A percentile compares a stretch with the other conserved stretches of the same genome.
phyloP scores from a whole-genome alignment of 1,140 invertebrate species.

The Pseudomyrmex flavicornis region DNA sequence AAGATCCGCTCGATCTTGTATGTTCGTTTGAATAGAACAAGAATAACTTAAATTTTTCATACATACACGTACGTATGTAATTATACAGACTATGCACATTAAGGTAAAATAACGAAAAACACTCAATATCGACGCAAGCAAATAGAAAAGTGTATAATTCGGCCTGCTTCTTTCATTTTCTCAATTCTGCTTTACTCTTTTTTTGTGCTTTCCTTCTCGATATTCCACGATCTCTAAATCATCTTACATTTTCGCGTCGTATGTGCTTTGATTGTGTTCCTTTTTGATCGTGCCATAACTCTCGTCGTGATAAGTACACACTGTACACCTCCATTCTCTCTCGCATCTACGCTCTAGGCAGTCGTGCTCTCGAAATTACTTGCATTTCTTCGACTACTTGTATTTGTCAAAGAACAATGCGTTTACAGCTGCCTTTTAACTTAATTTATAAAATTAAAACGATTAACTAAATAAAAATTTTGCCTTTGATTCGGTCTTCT shows the following conservation, averaged over 20 bases:
- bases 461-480: conserved; percentile 42
- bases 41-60: conserved; percentile 67
- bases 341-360: conserved; percentile 27
- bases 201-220: conserved; percentile 20
- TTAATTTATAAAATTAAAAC: conserved; percentile 17
- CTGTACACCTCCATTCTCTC: conserved; percentile 61
- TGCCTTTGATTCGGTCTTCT: neutral
- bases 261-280: conserved; percentile 75
- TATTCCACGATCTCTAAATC: conserved; percentile 22
- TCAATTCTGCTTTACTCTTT: conserved; percentile 24
- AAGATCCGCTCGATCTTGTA: conserved; percentile 6
- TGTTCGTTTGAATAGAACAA: conserved; percentile 62
- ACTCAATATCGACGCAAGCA: conserved; percentile 78
- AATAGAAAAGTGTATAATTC: conserved; percentile 76
- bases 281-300: conserved; percentile 72
- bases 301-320: conserved; percentile 71
- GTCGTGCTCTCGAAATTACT: conserved; percentile 50
- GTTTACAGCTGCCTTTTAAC: conserved; percentile 31
- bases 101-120: conserved; percentile 73
- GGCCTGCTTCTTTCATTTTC: conserved; percentile 15
- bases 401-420: conserved; percentile 24
- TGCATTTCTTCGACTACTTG: conserved; percentile 25
- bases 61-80: conserved; percentile 41
- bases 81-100: conserved; percentile 66
- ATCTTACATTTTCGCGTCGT: conserved; percentile 32